Evolutionary conservation across 2,888 invertebrate genomes (phyloP), one percentile per base, ranked within the genome.

Genomic region (Cheilosia grossa): DNA sequence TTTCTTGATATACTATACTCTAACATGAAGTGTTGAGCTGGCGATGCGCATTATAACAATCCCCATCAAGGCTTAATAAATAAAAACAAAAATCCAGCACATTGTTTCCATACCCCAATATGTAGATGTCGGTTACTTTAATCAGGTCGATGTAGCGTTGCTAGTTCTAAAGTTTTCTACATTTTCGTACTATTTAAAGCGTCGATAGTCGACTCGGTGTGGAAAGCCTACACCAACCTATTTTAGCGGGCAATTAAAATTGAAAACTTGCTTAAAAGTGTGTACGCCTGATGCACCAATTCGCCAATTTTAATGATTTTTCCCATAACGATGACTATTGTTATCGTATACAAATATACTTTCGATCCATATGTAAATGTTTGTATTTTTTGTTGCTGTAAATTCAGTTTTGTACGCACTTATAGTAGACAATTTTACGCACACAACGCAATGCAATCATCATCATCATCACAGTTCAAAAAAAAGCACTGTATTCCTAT

Each of bases 391-490:
- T 66, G 51, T 54, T 66, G 53, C 42, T 67, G 54, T 54, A 19
- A 42, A 72, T 63, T 63, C 33, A 47, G 7, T 47, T 74, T 24
- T 37, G 51, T 67, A 75, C 66, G 66, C 75, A 74, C 47, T 73
- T 42, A 5, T 53, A 15, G 53, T 53, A 53, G 40, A 53, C 13
- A 61, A 42, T 72, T 59, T 51, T 54, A 63, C 73, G 69, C 80
- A 83, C 73, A 83, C 63, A 63, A 64, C 69, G 74, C 51, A 64
- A 69, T 83, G 83, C 83, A 83, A 74, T 82, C 53, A 49, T 66
- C 47, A 44, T 63, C 70, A 78, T 64, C 70, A 79, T 79, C 82
- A 54, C 67, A 49, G 63, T 40, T 58, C 63, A 13, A 51, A 72
- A 59, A 67, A 37, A 67, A 30, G 9, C 0, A 63, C 30, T 70